These are phyloP conservation scores for Ondatra zibethicus DNA, from an alignment of 2,113 vertebrate species.

Conservation along the genomic window DNA sequence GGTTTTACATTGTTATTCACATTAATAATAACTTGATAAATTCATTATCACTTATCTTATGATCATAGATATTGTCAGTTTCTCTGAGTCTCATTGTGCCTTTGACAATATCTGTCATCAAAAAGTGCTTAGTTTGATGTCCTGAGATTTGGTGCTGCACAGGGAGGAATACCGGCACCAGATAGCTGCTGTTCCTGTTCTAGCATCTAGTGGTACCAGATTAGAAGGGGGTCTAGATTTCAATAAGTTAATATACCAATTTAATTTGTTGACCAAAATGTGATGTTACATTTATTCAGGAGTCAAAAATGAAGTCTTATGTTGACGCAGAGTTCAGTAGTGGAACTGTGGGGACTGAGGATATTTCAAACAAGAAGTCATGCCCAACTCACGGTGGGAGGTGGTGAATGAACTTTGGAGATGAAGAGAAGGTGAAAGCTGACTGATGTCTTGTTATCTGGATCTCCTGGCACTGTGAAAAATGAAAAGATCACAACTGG, in stretches of 20 bases:
- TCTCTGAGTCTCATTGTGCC: background rate
- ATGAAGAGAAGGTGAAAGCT: background rate
- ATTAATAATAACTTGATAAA: background rate
- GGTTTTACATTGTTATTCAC: background rate
- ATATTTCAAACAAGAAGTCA: background rate
- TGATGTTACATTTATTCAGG: background rate
- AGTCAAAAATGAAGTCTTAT: background rate
- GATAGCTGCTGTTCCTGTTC: background rate
- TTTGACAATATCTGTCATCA: background rate
- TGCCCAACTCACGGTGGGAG: background rate
- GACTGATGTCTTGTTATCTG: background rate
- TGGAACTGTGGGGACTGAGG: background rate
- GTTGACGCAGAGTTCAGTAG: background rate
- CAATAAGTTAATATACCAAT: background rate
- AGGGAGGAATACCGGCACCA: rapidly evolving
- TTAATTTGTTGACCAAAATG: background rate
- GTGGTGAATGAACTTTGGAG: background rate
- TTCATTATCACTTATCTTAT: background rate
- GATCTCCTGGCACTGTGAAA: background rate
- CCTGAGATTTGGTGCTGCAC: background rate
- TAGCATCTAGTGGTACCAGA: background rate
- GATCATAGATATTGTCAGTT: background rate
- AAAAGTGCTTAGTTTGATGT: background rate
- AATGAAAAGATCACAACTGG: background rate
- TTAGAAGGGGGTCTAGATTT: background rate